Evolutionary conservation across 2,797 vertebrate genomes (phyloP), one percentile per base, ranked within the genome.

Genomic region (Schizothorax lantsangensis): DNA sequence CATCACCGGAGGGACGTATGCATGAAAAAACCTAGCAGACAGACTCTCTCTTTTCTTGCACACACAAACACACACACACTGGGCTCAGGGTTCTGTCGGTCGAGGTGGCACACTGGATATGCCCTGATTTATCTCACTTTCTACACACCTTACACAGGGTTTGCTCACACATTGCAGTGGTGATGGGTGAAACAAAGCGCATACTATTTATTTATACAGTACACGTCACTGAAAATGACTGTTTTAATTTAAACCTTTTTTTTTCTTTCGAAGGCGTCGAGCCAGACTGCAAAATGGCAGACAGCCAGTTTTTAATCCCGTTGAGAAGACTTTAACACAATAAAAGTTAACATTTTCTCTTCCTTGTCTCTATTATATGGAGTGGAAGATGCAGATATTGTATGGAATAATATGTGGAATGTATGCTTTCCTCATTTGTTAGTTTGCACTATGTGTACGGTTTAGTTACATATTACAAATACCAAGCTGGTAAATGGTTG

Each of bases 1-100:
- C 75, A 96, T 98, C 91, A 96, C 96, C 1, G 97, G 96, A 0
- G 97, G 97, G 84, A 98, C 96, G 88, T 96, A 96, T 2, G 97
- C 98, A 30, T 99, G 96, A 94, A 91, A 30, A 93, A 89, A 66
- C 12, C 86, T 74, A 84, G 73, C 82, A 45, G 36, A 88, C 77
- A 89, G 86, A 85, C 4, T 10, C 84, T 73, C n/a, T 52, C 17
- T 72, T 66, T 36, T 82, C 82, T 84, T 43, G 78, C 64, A 40
- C 59, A 64, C 75, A 68, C 79, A 82, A 36, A 77, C 69, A 87
- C 33, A 68, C 64, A 85, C 83, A 79, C 85, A 40, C 15, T 12
- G 85, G 90, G 87, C 90, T 90, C 54, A 87, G 92, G 92, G 89
- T 90, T 88, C 86, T 83, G 87, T 90, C 88, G 90, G 84, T 92